These are phyloP conservation scores for Dasypus novemcinctus DNA, from an alignment of 2,113 vertebrate species.

Conservation along the genomic window DNA sequence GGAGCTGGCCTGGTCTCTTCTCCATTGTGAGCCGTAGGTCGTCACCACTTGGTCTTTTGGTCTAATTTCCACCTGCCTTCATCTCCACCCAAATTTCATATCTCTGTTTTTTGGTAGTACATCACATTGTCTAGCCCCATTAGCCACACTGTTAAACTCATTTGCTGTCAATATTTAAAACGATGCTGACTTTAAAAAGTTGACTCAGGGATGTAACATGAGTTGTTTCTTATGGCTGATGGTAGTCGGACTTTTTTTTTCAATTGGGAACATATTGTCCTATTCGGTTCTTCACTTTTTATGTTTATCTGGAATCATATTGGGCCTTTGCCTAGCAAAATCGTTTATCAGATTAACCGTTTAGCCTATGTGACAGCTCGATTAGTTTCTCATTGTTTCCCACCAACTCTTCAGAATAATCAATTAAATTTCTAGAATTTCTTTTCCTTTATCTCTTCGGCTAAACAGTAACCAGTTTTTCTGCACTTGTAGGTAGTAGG, in stretches of 20 bases:
- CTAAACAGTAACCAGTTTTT: background rate
- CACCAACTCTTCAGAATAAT: background rate
- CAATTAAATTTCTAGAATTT: background rate
- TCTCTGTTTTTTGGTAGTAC: background rate
- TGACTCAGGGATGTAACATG: background rate
- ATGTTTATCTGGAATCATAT: background rate
- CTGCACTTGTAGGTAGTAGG: conserved; percentile 26
- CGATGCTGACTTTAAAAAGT: background rate
- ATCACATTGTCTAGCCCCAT: background rate
- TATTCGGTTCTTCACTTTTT: background rate
- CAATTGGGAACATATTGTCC: background rate
- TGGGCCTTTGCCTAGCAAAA: background rate
- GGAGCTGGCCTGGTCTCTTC: background rate
- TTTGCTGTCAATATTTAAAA: background rate
- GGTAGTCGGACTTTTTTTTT: background rate
- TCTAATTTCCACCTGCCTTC: background rate
- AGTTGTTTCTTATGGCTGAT: background rate
- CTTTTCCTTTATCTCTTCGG: conserved; percentile 29
- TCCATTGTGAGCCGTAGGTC: background rate
- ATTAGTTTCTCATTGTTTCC: background rate
- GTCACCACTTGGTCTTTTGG: background rate
- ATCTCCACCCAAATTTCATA: background rate
- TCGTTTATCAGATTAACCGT: background rate
- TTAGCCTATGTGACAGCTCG: background rate
- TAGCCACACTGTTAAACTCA: background rate